phyloP scores from a whole-genome alignment of 2,113 vertebrate genomes.

The Taxidea taxus region DNA sequence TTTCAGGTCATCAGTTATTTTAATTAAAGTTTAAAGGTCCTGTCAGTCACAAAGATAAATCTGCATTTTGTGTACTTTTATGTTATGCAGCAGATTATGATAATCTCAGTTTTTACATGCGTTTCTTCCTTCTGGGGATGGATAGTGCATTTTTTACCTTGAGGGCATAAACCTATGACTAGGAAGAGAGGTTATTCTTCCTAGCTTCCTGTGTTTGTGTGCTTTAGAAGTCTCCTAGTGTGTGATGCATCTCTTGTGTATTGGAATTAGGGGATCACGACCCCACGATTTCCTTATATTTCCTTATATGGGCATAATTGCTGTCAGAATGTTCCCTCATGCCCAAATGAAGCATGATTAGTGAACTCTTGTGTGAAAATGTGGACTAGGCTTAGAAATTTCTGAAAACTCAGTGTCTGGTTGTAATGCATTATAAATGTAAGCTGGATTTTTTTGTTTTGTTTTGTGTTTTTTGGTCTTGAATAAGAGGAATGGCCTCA shows the following conservation, averaged over 20 bases:
- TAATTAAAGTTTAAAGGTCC: not conserved
- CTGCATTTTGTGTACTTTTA: not conserved
- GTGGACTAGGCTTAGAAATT: not conserved
- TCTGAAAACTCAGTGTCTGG: not conserved
- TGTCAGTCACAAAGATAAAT: not conserved
- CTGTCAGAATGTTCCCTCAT: not conserved
- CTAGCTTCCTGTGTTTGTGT: not conserved
- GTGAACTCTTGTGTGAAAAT: not conserved
- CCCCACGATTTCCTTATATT: not conserved
- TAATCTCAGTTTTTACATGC: not conserved
- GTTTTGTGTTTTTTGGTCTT: not conserved
- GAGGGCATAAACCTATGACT: not conserved
- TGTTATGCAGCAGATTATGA: not conserved
- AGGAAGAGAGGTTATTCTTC: not conserved
- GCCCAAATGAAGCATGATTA: not conserved
- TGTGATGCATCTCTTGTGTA: not conserved
- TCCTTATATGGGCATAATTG: not conserved
- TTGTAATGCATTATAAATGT: not conserved
- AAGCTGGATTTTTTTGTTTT: not conserved
- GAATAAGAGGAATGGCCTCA: not conserved
- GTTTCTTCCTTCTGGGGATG: not conserved
- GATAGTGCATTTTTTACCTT: not conserved
- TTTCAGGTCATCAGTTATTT: not conserved
- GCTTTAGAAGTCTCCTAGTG: not conserved
- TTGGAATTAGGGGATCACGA: not conserved